These are phyloP conservation scores for Sebastes itinus DNA, from an alignment of 2,797 vertebrate species.

Conservation along the genomic window DNA sequence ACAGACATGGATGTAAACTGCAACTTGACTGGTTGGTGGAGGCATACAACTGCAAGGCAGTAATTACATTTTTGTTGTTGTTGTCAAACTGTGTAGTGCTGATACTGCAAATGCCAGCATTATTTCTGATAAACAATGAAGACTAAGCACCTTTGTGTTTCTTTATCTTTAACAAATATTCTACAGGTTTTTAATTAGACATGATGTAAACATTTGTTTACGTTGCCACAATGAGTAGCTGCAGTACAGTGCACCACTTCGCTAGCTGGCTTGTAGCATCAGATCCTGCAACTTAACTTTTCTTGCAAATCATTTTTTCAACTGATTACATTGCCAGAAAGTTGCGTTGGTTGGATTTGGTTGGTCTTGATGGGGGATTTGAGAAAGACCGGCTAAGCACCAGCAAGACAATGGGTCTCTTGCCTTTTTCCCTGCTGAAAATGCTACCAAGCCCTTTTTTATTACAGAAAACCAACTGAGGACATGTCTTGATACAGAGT, in stretches of 20 bases:
- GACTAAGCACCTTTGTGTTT: not conserved
- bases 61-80: not conserved
- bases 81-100: not conserved
- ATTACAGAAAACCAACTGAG: constrained; percentile 1
- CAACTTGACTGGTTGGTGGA: not conserved
- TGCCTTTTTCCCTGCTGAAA: not conserved
- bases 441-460: not conserved
- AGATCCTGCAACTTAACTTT: not conserved
- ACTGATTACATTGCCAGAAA: not conserved
- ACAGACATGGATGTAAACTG: not conserved
- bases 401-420: not conserved
- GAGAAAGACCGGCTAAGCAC: not conserved
- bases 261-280: not conserved
- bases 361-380: not conserved
- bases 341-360: not conserved
- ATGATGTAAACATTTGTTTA: not conserved
- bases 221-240: not conserved
- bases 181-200: not conserved
- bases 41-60: not conserved
- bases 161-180: not conserved
- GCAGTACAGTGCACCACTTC: not conserved
- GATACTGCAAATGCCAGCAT: not conserved
- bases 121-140: not conserved
- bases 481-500: not conserved
- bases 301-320: not conserved